Percentiles rank a stretch among this genome's conserved stretches.
phyloP scores from a whole-genome alignment of 2,888 invertebrate species.

The Cancer borealis region DNA sequence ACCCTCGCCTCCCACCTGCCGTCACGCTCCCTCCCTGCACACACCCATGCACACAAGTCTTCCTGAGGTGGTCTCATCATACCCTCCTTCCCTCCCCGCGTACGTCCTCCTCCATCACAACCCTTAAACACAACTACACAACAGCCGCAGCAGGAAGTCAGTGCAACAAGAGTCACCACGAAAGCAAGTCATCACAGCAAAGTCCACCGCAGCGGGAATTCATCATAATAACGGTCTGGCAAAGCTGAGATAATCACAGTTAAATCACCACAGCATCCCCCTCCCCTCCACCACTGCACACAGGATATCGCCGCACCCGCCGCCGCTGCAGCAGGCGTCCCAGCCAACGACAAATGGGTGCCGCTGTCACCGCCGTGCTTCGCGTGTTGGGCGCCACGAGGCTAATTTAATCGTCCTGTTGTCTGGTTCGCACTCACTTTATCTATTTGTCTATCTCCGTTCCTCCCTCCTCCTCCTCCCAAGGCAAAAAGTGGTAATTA shows the following conservation, averaged over 20 bases:
- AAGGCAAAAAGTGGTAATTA: slow-evolving; percentile 51
- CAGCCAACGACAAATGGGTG: background rate
- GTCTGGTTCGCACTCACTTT: slow-evolving; percentile 61
- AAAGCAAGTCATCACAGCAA: background rate
- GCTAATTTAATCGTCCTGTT: slow-evolving; percentile 47
- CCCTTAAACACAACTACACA: background rate
- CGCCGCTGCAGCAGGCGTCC: background rate
- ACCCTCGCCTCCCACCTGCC: background rate
- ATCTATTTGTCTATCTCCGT: slow-evolving; percentile 53
- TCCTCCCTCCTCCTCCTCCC: slow-evolving; percentile 45
- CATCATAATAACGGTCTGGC: background rate
- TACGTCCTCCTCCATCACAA: background rate
- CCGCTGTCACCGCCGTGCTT: too few relatives aligned
- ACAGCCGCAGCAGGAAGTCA: background rate
- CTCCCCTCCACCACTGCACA: background rate
- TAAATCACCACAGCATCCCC: background rate
- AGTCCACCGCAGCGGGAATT: background rate
- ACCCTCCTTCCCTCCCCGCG: background rate
- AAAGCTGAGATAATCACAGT: background rate
- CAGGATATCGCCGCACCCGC: background rate
- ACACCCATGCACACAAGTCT: background rate
- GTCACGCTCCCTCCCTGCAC: background rate
- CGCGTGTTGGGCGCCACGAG: background rate
- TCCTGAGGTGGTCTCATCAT: background rate
- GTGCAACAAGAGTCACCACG: background rate